Evolutionary conservation across 2,797 vertebrate species (phyloP).

Genomic region (Pachyuromys duprasi): DNA sequence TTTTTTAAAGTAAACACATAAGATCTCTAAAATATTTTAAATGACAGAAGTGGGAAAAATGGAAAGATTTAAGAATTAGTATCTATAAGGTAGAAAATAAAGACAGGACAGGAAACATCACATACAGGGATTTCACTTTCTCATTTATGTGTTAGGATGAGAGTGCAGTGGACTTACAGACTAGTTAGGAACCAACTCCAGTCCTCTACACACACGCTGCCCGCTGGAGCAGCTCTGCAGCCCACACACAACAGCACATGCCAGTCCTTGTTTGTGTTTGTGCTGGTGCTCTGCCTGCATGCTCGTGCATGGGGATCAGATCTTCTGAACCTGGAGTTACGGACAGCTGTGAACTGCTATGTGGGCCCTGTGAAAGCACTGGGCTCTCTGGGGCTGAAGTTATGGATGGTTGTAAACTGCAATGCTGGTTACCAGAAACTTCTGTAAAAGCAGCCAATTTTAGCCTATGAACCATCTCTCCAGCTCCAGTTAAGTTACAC

Average conservation of each 20-base stretch:
- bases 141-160: neutral
- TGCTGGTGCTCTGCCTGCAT: no score
- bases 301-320: no score
- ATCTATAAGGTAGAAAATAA: neutral
- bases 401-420: no score
- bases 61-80: neutral
- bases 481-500: no score
- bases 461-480: no score
- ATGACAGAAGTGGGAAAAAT: neutral
- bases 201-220: neutral
- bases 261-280: no score
- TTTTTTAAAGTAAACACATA: neutral
- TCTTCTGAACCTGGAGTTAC: no score
- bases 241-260: neutral
- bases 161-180: neutral
- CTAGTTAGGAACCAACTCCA: neutral
- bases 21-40: conserved; percentile 30
- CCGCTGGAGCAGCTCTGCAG: neutral
- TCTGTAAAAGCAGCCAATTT: no score
- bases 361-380: no score
- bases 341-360: no score
- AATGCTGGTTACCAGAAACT: no score
- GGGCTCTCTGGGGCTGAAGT: no score
- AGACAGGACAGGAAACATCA: neutral
- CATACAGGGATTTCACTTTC: neutral